phyloP scores from a whole-genome alignment of 92 coral and sea anemone species.

The Desmophyllum pertusum region DNA sequence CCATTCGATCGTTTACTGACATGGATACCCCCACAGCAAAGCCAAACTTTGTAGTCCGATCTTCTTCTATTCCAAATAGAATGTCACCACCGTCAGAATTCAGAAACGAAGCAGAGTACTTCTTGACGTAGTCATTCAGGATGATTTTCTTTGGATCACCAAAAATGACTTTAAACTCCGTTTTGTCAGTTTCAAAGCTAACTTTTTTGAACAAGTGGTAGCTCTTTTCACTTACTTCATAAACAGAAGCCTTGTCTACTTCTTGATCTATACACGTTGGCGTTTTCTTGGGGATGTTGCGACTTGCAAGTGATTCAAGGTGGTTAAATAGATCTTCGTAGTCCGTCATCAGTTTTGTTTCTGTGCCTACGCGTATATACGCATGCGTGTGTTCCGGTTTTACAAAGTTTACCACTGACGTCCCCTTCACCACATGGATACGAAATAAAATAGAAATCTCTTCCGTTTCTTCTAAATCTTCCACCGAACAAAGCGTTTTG shows the following conservation, averaged over 20 bases:
- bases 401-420: conserved; percentile 48
- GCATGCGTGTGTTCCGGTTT: conserved; percentile 72
- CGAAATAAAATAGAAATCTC: conserved; percentile 38
- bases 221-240: conserved; percentile 11
- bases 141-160: conserved; percentile 65
- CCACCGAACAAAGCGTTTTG: neutral
- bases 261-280: conserved; percentile 36
- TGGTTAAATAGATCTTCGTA: conserved; percentile 63
- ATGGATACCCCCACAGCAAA: conserved; percentile 66
- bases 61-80: conserved; percentile 70
- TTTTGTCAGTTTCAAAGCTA: conserved; percentile 59
- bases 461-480: conserved; percentile 31
- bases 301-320: conserved; percentile 71
- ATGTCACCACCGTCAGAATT: conserved; percentile 72
- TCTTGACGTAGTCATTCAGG: conserved; percentile 55
- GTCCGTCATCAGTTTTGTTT: conserved; percentile 69
- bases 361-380: conserved; percentile 69
- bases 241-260: conserved; percentile 31
- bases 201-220: conserved; percentile 49
- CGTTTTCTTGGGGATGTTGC: conserved; percentile 54
- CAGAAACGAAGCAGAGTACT: conserved; percentile 69
- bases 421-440: conserved; percentile 73
- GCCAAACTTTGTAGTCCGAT: conserved; percentile 52
- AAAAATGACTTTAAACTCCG: conserved; percentile 70
- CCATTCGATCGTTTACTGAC: conserved; percentile 44